These are phyloP conservation scores for Chelonia mydas DNA, from an alignment of 2,797 vertebrate genomes.

Conservation along the genomic window DNA sequence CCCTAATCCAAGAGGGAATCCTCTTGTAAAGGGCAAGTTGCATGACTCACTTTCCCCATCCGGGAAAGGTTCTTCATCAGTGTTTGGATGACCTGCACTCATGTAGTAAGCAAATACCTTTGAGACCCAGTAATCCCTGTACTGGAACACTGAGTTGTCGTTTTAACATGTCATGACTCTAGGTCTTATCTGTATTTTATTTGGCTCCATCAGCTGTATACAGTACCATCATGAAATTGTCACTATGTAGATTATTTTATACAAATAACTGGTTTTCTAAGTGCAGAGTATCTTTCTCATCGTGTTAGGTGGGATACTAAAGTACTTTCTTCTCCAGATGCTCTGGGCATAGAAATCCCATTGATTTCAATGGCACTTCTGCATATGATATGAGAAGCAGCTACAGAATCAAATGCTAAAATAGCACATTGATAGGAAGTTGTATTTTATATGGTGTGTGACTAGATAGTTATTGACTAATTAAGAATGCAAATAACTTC, in stretches of 20 bases:
- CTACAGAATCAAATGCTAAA: slow-evolving; percentile 1
- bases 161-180: neutral
- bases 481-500: slow-evolving; percentile 3
- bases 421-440: neutral
- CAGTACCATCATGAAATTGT: neutral
- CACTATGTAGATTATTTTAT: neutral
- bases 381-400: neutral
- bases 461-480: slow-evolving; percentile 18
- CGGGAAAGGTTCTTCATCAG: neutral
- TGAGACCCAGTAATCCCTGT: neutral
- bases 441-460: neutral
- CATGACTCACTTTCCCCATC: neutral
- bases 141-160: neutral
- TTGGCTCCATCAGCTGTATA: neutral
- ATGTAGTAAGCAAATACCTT: neutral
- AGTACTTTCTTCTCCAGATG: neutral
- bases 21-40: neutral
- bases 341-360: neutral
- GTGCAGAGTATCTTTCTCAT: neutral
- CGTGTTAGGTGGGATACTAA: neutral
- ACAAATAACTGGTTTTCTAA: neutral
- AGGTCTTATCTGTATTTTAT: neutral
- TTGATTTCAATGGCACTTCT: neutral
- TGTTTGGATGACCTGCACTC: neutral
- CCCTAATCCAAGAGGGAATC: neutral